Evolutionary conservation across 2,797 vertebrate species (phyloP).

Genomic region (Sorex maritimensis): DNA sequence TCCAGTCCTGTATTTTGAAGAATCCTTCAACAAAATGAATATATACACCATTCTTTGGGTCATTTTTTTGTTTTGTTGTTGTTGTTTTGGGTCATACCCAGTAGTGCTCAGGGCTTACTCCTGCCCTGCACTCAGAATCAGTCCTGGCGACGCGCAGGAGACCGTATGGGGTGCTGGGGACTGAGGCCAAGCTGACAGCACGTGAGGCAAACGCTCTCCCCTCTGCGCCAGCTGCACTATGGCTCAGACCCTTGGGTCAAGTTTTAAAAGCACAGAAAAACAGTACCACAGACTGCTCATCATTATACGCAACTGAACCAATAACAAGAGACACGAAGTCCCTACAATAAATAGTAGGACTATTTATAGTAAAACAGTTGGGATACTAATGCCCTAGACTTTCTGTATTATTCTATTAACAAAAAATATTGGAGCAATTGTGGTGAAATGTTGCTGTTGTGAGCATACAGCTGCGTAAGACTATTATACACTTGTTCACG

Average conservation of each 20-base stretch:
- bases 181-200: too few species aligned
- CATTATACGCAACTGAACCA: background rate
- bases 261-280: slow-evolving; percentile 47
- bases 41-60: background rate
- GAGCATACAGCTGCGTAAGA: background rate
- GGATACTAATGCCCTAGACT: background rate
- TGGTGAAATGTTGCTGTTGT: slow-evolving; percentile 6
- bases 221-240: too few species aligned
- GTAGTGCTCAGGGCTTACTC: too few species aligned
- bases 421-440: slow-evolving; percentile 61
- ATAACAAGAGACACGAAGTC: slow-evolving; percentile 5
- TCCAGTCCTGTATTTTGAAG: slow-evolving; percentile 1
- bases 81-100: too few species aligned
- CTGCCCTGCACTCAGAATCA: too few species aligned
- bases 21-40: slow-evolving; percentile 33
- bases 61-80: too few species aligned
- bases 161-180: too few species aligned
- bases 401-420: slow-evolving; percentile 31
- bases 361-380: background rate
- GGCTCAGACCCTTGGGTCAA: background rate
- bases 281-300: background rate
- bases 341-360: slow-evolving; percentile 25
- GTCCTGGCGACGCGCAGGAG: too few species aligned
- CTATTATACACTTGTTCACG: background rate
- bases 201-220: too few species aligned